Evolutionary conservation across 2,113 vertebrate genomes (phyloP), one percentile per base, ranked within the genome.

Genomic region (Lagopus muta): DNA sequence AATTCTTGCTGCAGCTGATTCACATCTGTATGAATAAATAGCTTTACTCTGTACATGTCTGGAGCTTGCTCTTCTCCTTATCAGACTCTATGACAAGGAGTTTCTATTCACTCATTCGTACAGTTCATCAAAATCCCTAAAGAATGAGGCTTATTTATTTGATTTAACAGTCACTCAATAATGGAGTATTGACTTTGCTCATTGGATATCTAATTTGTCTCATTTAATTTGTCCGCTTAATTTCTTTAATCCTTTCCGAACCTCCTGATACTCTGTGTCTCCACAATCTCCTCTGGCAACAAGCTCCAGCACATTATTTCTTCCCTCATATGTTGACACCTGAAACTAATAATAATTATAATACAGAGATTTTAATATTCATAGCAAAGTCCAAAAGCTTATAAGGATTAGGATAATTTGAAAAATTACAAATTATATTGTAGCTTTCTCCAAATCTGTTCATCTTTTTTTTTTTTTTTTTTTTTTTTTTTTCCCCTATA

Each of bases 171-270:
- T 82, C 69, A 80, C 22, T 94, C 90, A 83, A 66, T 94, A 90
- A 20, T 0, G 0, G 32, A 54, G 72, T 90, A 93, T 95, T 91
- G 93, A 95, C 82, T 95, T 94, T 74, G 16, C 28, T 83, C 60
- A 71, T 86, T 89, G 95, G 77, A 66, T 71, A 60, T 91, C 79
- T 91, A 91, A 88, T 95, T 95, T 95, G 82, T 89, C 92, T 93
- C 1, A 0, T 95, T 76, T 93, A 93, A 93, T 95, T 95, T 94
- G 82, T 90, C 90, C 90, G n/a, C 16, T 50, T 91, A 91, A 91
- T 92, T 95, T 94, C 27, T 91, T 21, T 91, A 94, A 84, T 94
- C 55, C 55, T 83, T 95, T 91, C 74, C 64, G 64, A 91, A 90
- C 50, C 72, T 86, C 64, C 55, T 94, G 79, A 28, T 86, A 42